Evolutionary conservation across 2,797 vertebrate genomes (phyloP).

Genomic region (Saxicola maurus): DNA sequence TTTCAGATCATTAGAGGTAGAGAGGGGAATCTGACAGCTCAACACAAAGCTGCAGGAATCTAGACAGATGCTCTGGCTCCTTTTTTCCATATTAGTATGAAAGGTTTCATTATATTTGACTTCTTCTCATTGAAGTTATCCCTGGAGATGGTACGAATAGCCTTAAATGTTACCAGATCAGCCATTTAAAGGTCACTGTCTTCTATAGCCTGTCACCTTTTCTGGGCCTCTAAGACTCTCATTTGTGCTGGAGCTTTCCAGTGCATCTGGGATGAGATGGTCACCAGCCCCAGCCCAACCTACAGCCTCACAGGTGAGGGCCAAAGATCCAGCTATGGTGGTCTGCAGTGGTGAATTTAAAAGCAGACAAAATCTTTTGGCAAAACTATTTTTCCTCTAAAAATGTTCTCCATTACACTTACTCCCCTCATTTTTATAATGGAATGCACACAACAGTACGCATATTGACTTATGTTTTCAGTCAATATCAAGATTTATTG

Average conservation of each 20-base stretch:
- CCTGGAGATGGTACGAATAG: not conserved
- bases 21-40: not conserved
- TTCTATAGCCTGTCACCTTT: not conserved
- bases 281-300: not conserved
- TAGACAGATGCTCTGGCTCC: not conserved
- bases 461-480: conserved; percentile 76
- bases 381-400: conserved; percentile 40
- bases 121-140: not conserved
- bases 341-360: not conserved
- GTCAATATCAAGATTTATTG: conserved; percentile 81
- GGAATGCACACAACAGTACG: conserved; percentile 71
- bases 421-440: conserved; percentile 65
- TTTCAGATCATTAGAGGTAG: not conserved
- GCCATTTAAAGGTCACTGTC: not conserved
- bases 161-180: not conserved
- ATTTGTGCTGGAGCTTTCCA: not conserved
- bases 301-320: not conserved
- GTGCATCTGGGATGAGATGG: not conserved
- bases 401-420: conserved; percentile 60
- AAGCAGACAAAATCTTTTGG: not conserved
- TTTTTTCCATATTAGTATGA: not conserved
- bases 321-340: not conserved
- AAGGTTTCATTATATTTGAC: not conserved
- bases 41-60: not conserved
- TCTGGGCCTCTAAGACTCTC: not conserved